These are phyloP conservation scores for Calycopis cecrops DNA, from an alignment of 1,140 invertebrate species.

Conservation along the genomic window DNA sequence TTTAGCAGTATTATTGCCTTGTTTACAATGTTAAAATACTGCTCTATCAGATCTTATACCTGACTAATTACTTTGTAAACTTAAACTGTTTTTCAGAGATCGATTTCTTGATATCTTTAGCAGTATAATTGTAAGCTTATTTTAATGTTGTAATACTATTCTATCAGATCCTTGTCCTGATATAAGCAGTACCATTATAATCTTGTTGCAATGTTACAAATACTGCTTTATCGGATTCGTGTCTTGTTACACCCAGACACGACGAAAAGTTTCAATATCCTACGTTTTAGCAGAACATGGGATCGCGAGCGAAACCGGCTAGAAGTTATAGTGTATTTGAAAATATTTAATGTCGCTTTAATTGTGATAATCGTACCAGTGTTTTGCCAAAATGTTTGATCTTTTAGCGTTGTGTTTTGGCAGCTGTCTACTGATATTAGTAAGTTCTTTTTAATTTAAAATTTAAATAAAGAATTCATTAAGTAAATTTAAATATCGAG, in stretches of 20 bases:
- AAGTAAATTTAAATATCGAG: too few species aligned
- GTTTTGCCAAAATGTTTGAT: slow-evolving; percentile 18
- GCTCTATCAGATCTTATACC: too few species aligned
- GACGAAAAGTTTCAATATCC: background rate
- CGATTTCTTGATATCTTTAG: too few species aligned
- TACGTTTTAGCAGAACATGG: background rate
- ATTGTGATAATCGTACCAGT: slow-evolving; percentile 16
- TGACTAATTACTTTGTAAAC: too few species aligned
- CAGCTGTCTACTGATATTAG: slow-evolving; percentile 6
- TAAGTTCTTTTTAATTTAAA: background rate
- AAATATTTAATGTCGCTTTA: slow-evolving; percentile 17
- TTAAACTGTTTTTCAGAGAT: too few species aligned
- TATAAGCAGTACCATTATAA: too few species aligned
- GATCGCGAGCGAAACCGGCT: background rate
- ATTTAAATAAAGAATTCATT: background rate
- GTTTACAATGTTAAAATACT: too few species aligned
- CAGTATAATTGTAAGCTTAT: too few species aligned
- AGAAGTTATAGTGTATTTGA: slow-evolving; percentile 14
- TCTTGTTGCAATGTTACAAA: too few species aligned
- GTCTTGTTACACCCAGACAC: background rate
- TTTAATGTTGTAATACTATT: too few species aligned
- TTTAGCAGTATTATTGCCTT: too few species aligned
- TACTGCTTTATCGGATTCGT: background rate
- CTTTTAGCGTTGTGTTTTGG: background rate
- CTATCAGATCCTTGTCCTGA: too few species aligned